Evolutionary conservation across 2,113 vertebrate genomes (phyloP).

Genomic region (Puffinus mauretanicus): DNA sequence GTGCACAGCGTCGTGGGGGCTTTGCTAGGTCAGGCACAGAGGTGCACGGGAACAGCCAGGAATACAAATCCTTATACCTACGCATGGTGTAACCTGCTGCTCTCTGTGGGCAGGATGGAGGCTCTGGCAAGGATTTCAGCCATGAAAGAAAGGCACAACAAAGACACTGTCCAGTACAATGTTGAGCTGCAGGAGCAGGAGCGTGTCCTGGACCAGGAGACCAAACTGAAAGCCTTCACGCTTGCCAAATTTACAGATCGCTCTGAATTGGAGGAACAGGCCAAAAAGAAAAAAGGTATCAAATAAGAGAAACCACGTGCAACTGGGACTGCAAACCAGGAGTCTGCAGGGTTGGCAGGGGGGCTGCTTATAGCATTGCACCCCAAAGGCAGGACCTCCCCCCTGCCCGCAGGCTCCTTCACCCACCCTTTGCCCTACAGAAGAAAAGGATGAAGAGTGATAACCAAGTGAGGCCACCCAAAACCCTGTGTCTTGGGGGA

Average conservation of each 20-base stretch:
- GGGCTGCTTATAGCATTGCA: neutral
- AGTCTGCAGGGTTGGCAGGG: rapidly evolving
- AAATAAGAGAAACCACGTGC: neutral
- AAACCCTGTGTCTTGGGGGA: neutral
- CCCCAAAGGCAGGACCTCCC: neutral
- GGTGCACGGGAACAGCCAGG: neutral
- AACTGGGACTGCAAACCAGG: rapidly evolving
- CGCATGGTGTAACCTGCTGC: rapidly evolving
- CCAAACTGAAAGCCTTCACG: constrained; percentile 69
- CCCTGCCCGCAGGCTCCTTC: neutral
- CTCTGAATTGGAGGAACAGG: constrained; percentile 29
- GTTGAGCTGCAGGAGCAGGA: constrained; percentile 58
- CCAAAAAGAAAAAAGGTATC: constrained; percentile 61
- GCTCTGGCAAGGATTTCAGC: constrained; percentile 45
- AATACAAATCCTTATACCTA: rapidly evolving
- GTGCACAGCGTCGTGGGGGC: neutral
- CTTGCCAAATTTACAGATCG: constrained; percentile 46
- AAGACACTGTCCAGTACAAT: constrained; percentile 60
- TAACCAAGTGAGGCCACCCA: neutral
- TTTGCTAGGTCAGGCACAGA: neutral
- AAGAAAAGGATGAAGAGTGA: neutral
- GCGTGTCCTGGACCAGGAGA: constrained; percentile 15
- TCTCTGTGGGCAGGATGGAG: constrained; percentile 50
- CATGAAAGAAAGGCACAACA: constrained; percentile 48
- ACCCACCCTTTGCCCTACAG: neutral